Conservation (phyloP, 1,140 invertebrate species). For the Octopus bimaculoides region DNA sequence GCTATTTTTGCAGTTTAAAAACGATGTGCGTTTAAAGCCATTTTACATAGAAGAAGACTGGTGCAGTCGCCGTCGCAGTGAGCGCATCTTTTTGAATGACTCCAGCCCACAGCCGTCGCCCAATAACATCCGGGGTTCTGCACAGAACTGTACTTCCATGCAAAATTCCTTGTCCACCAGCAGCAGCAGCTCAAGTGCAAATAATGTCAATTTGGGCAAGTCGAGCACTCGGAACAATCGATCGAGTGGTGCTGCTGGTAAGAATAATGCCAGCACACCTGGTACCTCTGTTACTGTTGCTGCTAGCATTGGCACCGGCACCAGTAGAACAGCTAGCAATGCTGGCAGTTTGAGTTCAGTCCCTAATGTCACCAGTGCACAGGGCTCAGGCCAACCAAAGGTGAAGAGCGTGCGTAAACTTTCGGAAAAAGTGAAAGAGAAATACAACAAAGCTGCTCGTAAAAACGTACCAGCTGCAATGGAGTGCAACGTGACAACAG, state of each 20-base stretch:
- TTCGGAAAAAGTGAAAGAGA: slow-evolving; percentile 44
- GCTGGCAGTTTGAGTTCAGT: neutral
- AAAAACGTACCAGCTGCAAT: neutral
- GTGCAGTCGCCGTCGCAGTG: slow-evolving; percentile 55
- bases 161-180: neutral
- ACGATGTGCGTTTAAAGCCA: slow-evolving; percentile 36
- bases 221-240: neutral
- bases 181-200: neutral
- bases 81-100: slow-evolving; percentile 58
- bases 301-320: slow-evolving; percentile 12
- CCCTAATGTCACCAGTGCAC: slow-evolving; percentile 21
- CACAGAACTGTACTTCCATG: neutral
- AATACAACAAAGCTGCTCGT: slow-evolving; percentile 38
- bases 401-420: slow-evolving; percentile 42
- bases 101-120: slow-evolving; percentile 50
- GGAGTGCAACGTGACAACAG: too few relatives aligned
- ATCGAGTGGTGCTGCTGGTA: neutral
- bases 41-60: slow-evolving; percentile 54
- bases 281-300: slow-evolving; percentile 3
- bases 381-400: slow-evolving; percentile 41
- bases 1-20: slow-evolving; percentile 27
- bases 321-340: slow-evolving; percentile 17
- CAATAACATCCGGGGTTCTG: slow-evolving; percentile 16
- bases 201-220: neutral
- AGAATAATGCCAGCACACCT: slow-evolving; percentile 10